Base-by-base conservation (phyloP, 2,888 invertebrate genomes). In the Caenorhabditis doughertyi region DNA sequence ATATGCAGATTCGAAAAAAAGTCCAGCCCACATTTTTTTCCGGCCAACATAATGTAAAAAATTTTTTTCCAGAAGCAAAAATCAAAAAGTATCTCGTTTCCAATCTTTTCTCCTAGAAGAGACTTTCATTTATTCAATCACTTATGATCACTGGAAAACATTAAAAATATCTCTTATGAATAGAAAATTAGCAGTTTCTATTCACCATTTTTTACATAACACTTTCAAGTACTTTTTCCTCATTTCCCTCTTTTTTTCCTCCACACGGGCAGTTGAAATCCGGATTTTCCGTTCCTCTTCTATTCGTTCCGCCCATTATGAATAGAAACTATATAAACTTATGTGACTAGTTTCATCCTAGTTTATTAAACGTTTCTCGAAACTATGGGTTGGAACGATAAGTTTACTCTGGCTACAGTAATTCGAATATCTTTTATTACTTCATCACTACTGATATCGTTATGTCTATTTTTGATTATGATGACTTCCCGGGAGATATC, bases 391-490 rank as follows among this genome's bases (percentile, higher is more conserved):
- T 73, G 62, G 73, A 64, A 55, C 42, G 27, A 21, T 32, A 32
- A 39, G 13, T 60, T 77, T 25, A 42, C 53, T 5, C 27, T 77
- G 62, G 53, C 77, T 29, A 60, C 67, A 23, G 51, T 62, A 8
- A 72, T 83, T 39, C 62, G 62, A 9, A 8, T 76, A 7, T 56
- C 79, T 3, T 76, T 83, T 18, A 60, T 74, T 16, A 35, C 76
- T 1, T 83, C 83, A 1, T 71, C 80, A 0, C 25, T 76, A 11
- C 62, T 83, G 16, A 60, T 83, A 16, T 71, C 76, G 2, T 9
- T 76, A 29, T 83, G 76, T 27, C 44, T 83, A 8, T 71, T 76
- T 44, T 29, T 76, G 49, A 80, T 83, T 23, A 67, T 79, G 42
- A 62, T 67, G 60, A 80, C 83, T 16, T 58, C 76, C 5, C 56